Conservation (phyloP, 2,888 invertebrate genomes). For the Charanyca ferruginea region DNA sequence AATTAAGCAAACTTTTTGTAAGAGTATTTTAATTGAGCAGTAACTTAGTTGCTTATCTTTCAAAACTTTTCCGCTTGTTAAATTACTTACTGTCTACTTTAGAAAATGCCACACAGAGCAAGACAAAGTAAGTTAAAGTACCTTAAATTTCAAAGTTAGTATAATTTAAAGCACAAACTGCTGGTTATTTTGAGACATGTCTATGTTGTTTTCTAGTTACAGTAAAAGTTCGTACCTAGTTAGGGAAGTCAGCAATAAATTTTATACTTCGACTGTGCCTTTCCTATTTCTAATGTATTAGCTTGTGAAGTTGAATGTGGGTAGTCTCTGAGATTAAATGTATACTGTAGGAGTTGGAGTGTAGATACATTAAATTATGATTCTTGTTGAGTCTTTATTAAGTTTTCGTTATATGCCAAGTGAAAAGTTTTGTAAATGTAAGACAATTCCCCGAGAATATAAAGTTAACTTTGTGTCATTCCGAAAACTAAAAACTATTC, state of each 20-base stretch:
- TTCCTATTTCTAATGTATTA: constrained; percentile 91
- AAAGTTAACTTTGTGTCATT: constrained; percentile 77
- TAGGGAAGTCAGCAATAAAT: constrained; percentile 91
- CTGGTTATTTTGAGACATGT: constrained; percentile 68
- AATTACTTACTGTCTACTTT: constrained; percentile 64
- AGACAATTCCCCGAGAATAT: constrained; percentile 71
- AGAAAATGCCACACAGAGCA: constrained; percentile 57
- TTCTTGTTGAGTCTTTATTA: constrained; percentile 80
- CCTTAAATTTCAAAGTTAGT: constrained; percentile 61
- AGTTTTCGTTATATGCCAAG: constrained; percentile 75
- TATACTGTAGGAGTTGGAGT: constrained; percentile 84
- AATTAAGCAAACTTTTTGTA: constrained; percentile 66
- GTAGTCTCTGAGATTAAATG: constrained; percentile 84
- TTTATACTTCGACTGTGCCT: constrained; percentile 91
- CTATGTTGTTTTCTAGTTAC: constrained; percentile 73
- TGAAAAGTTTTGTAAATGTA: constrained; percentile 73
- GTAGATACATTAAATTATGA: constrained; percentile 74
- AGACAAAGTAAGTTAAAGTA: constrained; percentile 68
- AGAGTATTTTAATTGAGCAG: constrained; percentile 64
- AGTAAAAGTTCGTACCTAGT: constrained; percentile 80
- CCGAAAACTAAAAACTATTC: constrained; percentile 71
- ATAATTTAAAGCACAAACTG: constrained; percentile 63
- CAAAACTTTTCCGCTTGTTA: constrained; percentile 66
- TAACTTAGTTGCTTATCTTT: constrained; percentile 66
- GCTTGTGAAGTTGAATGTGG: constrained; percentile 85